These are phyloP conservation scores for Dunckerocampus dactyliophorus DNA, from an alignment of 2,113 vertebrate genomes.

Conservation along the genomic window DNA sequence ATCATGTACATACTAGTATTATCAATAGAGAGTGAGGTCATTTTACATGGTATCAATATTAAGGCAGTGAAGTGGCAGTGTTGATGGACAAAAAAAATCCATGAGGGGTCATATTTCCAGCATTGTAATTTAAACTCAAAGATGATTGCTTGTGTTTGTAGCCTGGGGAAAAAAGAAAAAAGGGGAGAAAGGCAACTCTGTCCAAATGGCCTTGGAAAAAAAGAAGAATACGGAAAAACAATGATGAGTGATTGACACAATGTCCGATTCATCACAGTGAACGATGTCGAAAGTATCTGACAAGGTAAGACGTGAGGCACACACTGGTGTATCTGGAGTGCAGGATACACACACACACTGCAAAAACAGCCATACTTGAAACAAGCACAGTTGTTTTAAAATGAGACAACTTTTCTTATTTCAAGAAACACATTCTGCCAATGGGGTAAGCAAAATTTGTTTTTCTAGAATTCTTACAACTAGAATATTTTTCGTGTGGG, in stretches of 20 bases:
- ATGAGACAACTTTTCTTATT: neutral
- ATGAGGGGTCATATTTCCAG: constrained; percentile 26
- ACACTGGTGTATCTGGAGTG: constrained; percentile 24
- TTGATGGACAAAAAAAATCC: neutral
- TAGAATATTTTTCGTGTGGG: no score
- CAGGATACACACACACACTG: constrained; percentile 15
- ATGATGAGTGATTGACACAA: constrained; percentile 66
- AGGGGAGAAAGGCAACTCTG: constrained; percentile 6
- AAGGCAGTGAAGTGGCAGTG: neutral
- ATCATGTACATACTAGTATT: neutral
- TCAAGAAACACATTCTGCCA: no score
- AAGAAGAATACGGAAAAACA: constrained; percentile 38
- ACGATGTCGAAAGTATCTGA: constrained; percentile 54
- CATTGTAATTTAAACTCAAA: constrained; percentile 38
- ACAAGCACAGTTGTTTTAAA: no score
- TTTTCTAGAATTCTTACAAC: no score
- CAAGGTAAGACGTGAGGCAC: constrained; percentile 48
- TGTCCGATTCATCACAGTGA: constrained; percentile 64
- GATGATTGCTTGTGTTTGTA: constrained; percentile 37
- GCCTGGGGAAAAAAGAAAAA: constrained; percentile 1
- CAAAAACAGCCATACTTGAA: neutral
- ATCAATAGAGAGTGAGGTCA: constrained; percentile 1
- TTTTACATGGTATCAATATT: constrained; percentile 24
- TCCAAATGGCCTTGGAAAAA: constrained; percentile 54
- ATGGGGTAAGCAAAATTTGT: no score